Evolutionary conservation across 2,888 invertebrate species (phyloP).

Genomic region (Euproctis similis): DNA sequence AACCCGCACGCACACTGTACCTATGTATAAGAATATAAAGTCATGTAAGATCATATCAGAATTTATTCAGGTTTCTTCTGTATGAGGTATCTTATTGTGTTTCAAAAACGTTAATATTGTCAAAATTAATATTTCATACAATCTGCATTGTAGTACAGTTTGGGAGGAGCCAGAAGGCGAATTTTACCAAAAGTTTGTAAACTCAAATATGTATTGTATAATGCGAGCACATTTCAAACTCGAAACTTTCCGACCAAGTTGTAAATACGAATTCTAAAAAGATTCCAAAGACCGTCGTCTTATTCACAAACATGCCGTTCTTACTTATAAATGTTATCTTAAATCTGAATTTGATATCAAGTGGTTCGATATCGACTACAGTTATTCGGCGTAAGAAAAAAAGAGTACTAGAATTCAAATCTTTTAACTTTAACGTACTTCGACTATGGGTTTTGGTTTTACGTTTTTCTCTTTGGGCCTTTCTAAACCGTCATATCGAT

Average conservation of each 20-base stretch:
- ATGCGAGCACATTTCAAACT: slow-evolving; percentile 14
- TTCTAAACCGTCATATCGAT: no score
- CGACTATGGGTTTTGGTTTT: no score
- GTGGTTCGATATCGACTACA: background rate
- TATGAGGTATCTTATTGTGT: no score
- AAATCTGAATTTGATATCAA: background rate
- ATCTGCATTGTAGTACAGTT: slow-evolving; percentile 15
- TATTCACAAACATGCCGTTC: background rate
- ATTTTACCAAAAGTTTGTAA: slow-evolving; percentile 9
- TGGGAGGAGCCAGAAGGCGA: slow-evolving; percentile 8
- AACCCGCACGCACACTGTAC: no score
- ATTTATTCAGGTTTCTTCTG: no score
- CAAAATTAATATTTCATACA: background rate
- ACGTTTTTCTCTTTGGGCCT: no score
- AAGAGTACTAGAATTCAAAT: no score
- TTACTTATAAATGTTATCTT: slow-evolving; percentile 4
- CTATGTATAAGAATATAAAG: no score
- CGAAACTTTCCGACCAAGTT: slow-evolving; percentile 7
- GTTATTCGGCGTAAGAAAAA: no score
- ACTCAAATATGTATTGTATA: slow-evolving; percentile 21
- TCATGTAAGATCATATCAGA: no score
- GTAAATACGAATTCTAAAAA: slow-evolving; percentile 9
- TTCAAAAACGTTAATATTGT: no score
- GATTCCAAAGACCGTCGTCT: slow-evolving; percentile 5
- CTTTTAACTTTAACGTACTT: no score